Evolutionary conservation across 2,888 invertebrate genomes (phyloP), one percentile per base, ranked within the genome.

Genomic region (Nowickia ferox): DNA sequence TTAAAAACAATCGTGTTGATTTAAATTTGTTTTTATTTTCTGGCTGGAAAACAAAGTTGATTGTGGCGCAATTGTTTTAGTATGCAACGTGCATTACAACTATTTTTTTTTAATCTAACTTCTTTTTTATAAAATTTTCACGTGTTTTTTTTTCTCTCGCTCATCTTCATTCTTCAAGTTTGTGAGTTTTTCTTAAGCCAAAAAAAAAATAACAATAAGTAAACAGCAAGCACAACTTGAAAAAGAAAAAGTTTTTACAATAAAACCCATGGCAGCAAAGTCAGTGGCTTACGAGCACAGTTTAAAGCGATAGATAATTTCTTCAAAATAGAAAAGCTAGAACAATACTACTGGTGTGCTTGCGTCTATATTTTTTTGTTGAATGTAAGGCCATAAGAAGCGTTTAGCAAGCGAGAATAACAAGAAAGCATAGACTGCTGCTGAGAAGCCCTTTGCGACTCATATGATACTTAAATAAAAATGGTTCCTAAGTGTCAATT

Each of bases 401-500:
- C 46, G 57, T 72, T 72, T 38, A 61, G 53, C 72, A 81, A 77
- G 80, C 19, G 59, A 72, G 66, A 51, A 81, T 55, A 55, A 46
- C 59, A 72, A n/a, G 8, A n/a, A 55, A 46, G 55, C 57, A 69
- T 3, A 11, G 44, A 59, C 48, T 42, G 53, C 66, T 61, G 63
- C n/a, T 51, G 53, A 51, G 42, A 17, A 46, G 44, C 17, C 48
- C 46, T 13, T 46, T 61, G 68, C 79, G 76, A 76, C 11, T 46
- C 69, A 78, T 61, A 69, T 44, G 57, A 17, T 48, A 80, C 65
- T 84, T 76, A 48, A 80, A 59, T 48, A 55, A 81, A 84, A 80
- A 77, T 53, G 42, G 66, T 72, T 84, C 80, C 81, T 61, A 84
- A 84, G 72, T 77, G 77, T 77, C 72, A 84, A 84, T 79, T 76